Percentiles rank a stretch among this genome's conserved stretches.
Evolutionary conservation across 2,888 invertebrate species (phyloP).

Genomic region (Nasonia oneida): DNA sequence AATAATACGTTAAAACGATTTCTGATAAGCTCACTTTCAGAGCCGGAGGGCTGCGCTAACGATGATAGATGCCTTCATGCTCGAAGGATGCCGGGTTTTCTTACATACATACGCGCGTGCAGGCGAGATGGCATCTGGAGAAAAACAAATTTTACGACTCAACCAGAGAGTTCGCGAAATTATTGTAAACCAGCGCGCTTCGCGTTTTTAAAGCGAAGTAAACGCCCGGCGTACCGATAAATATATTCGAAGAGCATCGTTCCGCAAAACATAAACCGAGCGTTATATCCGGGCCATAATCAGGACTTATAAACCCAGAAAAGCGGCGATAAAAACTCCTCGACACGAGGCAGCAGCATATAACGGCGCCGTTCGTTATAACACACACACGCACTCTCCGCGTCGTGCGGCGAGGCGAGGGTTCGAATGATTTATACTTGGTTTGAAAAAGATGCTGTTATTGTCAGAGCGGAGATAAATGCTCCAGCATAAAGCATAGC

Average conservation of each 20-base stretch:
- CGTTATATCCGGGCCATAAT: background rate
- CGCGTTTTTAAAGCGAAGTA: background rate
- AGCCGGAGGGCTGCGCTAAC: constrained; percentile 27
- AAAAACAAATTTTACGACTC: background rate
- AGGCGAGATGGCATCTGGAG: constrained; percentile 16
- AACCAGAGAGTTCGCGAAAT: background rate
- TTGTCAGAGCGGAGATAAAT: constrained; percentile 61
- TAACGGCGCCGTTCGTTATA: constrained; percentile 45
- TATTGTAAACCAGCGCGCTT: background rate
- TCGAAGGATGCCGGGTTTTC: constrained; percentile 22
- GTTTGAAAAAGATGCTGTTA: constrained; percentile 62
- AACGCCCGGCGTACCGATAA: background rate
- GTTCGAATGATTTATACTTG: constrained; percentile 60
- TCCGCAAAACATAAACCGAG: background rate
- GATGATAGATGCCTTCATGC: constrained; percentile 46
- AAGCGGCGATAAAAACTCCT: constrained; percentile 1
- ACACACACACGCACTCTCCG: background rate
- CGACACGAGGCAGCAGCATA: background rate
- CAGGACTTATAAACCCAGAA: constrained; percentile 32
- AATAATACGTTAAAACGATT: constrained; percentile 39
- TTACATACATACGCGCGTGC: background rate
- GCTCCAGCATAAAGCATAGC: constrained; percentile 55
- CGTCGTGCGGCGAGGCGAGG: background rate
- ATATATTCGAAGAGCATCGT: background rate
- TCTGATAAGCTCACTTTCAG: constrained; percentile 44